These are phyloP conservation scores for Phaethornis superciliosus DNA, from an alignment of 2,113 vertebrate species.

Conservation along the genomic window DNA sequence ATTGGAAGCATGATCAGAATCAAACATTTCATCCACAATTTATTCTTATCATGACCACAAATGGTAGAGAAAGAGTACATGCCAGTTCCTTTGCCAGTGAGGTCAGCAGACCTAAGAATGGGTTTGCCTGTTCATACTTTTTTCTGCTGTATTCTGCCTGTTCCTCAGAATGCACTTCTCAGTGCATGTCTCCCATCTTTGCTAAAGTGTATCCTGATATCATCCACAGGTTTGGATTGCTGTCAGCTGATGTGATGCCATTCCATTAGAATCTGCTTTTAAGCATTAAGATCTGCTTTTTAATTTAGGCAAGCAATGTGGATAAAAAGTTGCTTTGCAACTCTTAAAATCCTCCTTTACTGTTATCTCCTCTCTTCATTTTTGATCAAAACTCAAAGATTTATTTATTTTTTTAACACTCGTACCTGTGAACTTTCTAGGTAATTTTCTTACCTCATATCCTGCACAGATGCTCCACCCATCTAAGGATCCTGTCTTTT, in stretches of 20 bases:
- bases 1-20: not conserved
- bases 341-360: not conserved
- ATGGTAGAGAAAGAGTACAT: not conserved
- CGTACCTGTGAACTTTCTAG: not conserved
- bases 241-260: not conserved
- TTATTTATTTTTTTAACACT: not conserved
- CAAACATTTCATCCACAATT: not conserved
- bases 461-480: not conserved
- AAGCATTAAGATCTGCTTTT: not conserved
- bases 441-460: slow-evolving; percentile 35
- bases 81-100: not conserved
- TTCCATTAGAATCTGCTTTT: not conserved
- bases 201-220: not conserved
- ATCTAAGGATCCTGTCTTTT: slow-evolving; percentile 42
- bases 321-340: not conserved
- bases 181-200: not conserved
- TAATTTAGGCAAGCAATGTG: not conserved
- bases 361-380: not conserved
- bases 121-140: not conserved
- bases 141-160: not conserved
- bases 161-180: not conserved
- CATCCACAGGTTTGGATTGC: not conserved
- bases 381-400: not conserved
- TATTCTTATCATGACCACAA: not conserved
- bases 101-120: not conserved